Evolutionary conservation across 2,888 invertebrate genomes (phyloP), one percentile per base, ranked within the genome.

Genomic region (Drosophila leonis): DNA sequence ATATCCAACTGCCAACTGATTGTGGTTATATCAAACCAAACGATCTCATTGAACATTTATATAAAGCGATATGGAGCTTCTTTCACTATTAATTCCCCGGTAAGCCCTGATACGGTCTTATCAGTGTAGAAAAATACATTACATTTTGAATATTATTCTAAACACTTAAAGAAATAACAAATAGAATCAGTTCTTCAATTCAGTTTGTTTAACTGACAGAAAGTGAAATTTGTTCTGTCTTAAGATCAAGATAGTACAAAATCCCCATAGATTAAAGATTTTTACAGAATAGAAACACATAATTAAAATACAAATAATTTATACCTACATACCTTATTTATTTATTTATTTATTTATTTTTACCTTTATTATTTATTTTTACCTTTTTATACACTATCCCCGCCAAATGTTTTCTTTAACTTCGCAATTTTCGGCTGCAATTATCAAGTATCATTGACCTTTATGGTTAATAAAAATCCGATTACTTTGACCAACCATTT

Each of bases 31-130:
- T 55, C 65, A 65, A 35, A 15, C 13, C 8, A 24, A 33, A 2
- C 31, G 6, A 31, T 13, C 33, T 18, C 13, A 18, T 18, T n/a
- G 35, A 15, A 33, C 13, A 52, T 24, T 15, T 46, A 15, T 27
- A 46, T 7, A 15, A n/a, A 15, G 27, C 9, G 46, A 27, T 31
- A 44, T 44, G 18, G 10, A 12, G 20, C 9, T 56, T 31, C 7
- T 39, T 27, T 35, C 15, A 20, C 24, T 44, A 39, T 18, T 55
- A 46, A 60, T 41, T 44, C 44, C 5, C 6, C 18, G 9, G 4
- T 33, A 27, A 49, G 35, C 27, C 41, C 44, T 56, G 72, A 72
- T 75, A 74, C 27, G 41, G 27, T n/a, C 33, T 62, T 73, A 64
- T 73, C 65, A 18, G 29, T 41, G 9, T 29, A 20, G 24, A 41